phyloP scores from a whole-genome alignment of 2,797 vertebrate species.

The Melanotaenia boesemani region DNA sequence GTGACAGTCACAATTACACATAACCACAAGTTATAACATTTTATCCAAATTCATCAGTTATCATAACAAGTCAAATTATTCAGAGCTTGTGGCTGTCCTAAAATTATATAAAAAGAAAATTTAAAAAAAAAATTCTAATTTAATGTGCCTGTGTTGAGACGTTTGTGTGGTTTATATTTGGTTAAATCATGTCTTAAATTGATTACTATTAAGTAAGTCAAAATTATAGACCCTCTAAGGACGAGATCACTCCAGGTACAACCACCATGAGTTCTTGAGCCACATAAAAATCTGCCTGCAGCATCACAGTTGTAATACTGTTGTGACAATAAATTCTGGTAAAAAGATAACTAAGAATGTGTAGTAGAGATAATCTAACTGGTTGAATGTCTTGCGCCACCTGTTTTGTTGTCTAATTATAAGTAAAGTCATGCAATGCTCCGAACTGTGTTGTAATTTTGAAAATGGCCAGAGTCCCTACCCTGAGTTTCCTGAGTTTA shows the following conservation, averaged over 20 bases:
- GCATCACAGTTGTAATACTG: too few relatives aligned
- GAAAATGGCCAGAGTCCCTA: neutral
- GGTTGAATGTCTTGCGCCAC: too few relatives aligned
- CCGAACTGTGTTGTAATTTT: neutral
- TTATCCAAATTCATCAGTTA: neutral
- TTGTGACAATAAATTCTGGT: neutral
- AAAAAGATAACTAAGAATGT: too few relatives aligned
- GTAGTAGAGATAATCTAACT: too few relatives aligned
- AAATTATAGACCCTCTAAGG: neutral
- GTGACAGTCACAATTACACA: slow-evolving; percentile 9
- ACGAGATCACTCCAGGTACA: neutral
- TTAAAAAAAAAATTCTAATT: neutral
- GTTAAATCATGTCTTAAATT: neutral
- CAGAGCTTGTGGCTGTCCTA: too few relatives aligned
- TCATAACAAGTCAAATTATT: too few relatives aligned
- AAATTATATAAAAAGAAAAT: too few relatives aligned
- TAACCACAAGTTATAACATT: neutral
- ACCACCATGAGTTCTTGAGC: neutral
- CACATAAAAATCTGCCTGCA: too few relatives aligned
- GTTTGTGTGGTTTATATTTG: neutral
- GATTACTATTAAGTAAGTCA: neutral
- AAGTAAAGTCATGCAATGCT: neutral
- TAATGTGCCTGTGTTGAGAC: neutral
- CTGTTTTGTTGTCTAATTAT: too few relatives aligned
- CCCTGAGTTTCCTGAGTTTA: neutral